Evolutionary conservation across 2,797 vertebrate genomes (phyloP).

Genomic region (Sus cebifrons): DNA sequence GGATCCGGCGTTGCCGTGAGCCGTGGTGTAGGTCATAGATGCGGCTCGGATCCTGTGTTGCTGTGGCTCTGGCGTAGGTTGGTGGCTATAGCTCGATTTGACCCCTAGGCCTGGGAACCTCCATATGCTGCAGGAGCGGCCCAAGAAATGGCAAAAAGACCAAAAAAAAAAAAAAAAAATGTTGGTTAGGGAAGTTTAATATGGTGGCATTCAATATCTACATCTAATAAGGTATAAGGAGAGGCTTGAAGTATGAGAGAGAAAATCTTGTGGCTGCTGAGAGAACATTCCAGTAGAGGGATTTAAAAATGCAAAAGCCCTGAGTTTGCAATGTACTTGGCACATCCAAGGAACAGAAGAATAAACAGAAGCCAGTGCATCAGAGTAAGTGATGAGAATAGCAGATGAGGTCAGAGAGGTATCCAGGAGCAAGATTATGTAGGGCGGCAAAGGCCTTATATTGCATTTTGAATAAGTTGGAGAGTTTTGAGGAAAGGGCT

Average conservation of each 20-base stretch:
- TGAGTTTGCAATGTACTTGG: conserved; percentile 67
- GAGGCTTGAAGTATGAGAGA: conserved; percentile 56
- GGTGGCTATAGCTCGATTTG: too few relatives aligned
- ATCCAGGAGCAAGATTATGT: background rate
- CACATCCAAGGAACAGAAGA: conserved; percentile 52
- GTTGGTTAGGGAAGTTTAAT: conserved; percentile 11
- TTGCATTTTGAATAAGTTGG: background rate
- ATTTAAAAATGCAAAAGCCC: conserved; percentile 42
- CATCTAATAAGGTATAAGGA: conserved; percentile 38
- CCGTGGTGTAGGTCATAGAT: too few relatives aligned
- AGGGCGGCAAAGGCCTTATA: background rate
- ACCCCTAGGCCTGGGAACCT: too few relatives aligned
- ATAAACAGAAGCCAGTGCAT: conserved; percentile 37
- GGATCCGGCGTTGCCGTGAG: too few relatives aligned
- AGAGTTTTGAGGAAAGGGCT: background rate
- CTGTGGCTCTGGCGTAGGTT: too few relatives aligned
- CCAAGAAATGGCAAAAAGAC: too few relatives aligned
- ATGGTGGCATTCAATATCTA: conserved; percentile 34
- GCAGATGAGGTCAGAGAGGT: conserved; percentile 26
- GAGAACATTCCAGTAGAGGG: conserved; percentile 29
- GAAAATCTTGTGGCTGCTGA: conserved; percentile 4
- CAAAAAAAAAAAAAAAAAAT: background rate
- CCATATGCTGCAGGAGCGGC: too few relatives aligned
- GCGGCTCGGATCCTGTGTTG: too few relatives aligned
- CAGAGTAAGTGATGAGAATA: conserved; percentile 43